Base-by-base conservation (phyloP, 2,113 vertebrate genomes). In the Baryphthengus martii region DNA sequence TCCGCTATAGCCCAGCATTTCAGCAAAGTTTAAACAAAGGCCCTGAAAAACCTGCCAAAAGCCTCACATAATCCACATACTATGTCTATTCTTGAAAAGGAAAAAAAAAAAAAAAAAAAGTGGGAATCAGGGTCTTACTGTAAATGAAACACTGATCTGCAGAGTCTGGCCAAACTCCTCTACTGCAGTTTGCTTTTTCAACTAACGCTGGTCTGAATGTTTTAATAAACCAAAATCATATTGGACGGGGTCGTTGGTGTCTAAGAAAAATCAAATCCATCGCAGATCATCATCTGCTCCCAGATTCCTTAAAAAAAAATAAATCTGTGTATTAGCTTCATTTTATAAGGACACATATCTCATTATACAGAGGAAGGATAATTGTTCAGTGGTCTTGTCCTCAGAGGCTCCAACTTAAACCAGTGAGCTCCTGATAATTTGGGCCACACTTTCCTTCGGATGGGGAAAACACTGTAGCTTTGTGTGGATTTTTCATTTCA, bases 11-110 rank as follows among this genome's bases (percentile, higher is more conserved):
- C 71, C 74, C 39, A 4, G 68, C 44, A 49, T 88, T 95, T 94
- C 85, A 95, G 79, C 71, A 63, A 40, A 95, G 89, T 91, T 97
- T 88, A 96, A 96, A 97, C 89, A 95, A 95, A 96, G 90, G 76
- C 91, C 25, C 11, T 56, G 91, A 81, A 78, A 90, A 94, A 97
- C 63, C 68, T 94, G 95, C 90, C 95, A 95, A 94, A 92, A 95
- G 72, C 90, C 89, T 94, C 95, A 74, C 90, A 81, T 88, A 93
- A 95, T 93, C 95, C 92, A 86, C 85, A 86, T 2, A 3, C 88
- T 94, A 80, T 17, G 85, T 90, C 90, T 95, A 37, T 37, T 70
- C 78, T 62, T 53, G 18, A 11, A 23, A 23, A 8, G n/a, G 8
- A 62, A 42, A 33, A 42, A 4, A 44, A 40, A 37, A 25, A 20